These are phyloP conservation scores for Cryptotermes secundus DNA, from an alignment of 1,140 invertebrate species.

Conservation along the genomic window DNA sequence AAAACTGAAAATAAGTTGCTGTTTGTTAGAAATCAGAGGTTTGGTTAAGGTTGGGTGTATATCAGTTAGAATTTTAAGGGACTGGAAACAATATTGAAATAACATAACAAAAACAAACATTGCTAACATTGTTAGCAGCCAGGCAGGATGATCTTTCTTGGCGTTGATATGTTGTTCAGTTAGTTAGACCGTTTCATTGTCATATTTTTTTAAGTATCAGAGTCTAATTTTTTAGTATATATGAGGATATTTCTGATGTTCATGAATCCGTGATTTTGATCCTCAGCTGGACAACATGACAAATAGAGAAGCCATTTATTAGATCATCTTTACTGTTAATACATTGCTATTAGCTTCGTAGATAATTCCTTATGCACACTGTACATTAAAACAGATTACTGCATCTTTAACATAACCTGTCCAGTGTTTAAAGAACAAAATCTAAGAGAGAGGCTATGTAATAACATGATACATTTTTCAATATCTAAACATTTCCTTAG, in stretches of 20 bases:
- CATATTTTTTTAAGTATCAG: too few relatives aligned
- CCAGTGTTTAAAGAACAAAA: not conserved
- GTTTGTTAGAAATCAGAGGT: not conserved
- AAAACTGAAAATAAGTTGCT: not conserved
- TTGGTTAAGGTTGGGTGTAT: not conserved
- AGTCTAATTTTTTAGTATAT: too few relatives aligned
- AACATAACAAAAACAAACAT: not conserved
- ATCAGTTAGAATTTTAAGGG: not conserved
- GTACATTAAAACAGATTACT: not conserved
- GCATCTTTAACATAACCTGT: not conserved
- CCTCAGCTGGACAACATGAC: too few relatives aligned
- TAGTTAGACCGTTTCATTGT: too few relatives aligned
- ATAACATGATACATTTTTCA: constrained; percentile 1
- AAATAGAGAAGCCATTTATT: too few relatives aligned
- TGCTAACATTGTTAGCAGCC: not conserved
- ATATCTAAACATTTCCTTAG: not conserved
- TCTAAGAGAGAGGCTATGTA: not conserved
- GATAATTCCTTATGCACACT: not conserved
- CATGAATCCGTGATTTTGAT: too few relatives aligned
- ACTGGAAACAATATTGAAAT: constrained; percentile 20
- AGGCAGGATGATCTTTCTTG: constrained; percentile 6
- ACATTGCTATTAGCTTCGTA: not conserved
- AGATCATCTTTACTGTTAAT: not conserved
- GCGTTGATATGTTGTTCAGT: not conserved
- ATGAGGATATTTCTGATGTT: too few relatives aligned